Percentiles rank a stretch among this genome's conserved stretches.
Evolutionary conservation across 2,888 invertebrate genomes (phyloP).

Genomic region (Nephrotoma guestfalica): DNA sequence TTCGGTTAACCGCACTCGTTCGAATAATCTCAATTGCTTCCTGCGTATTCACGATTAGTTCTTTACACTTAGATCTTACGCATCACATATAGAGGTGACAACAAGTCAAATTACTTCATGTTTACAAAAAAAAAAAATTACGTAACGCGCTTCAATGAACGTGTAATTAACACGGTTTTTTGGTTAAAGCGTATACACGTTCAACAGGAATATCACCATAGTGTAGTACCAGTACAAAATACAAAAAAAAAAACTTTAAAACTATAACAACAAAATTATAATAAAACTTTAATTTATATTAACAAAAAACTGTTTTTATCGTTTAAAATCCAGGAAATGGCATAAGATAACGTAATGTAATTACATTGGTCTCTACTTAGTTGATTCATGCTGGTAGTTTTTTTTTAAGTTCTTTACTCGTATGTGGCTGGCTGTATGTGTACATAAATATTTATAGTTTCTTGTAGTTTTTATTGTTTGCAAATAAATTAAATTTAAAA

Average conservation of each 20-base stretch:
- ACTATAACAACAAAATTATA: background rate
- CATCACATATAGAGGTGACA: background rate
- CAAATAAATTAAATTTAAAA: background rate
- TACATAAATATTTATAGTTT: background rate
- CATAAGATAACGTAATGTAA: constrained; percentile 16
- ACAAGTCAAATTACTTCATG: background rate
- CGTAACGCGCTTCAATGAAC: constrained; percentile 1
- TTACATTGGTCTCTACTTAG: constrained; percentile 15
- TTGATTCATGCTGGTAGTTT: constrained; percentile 12
- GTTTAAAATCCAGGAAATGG: constrained; percentile 18
- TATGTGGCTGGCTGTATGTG: background rate
- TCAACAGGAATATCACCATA: background rate
- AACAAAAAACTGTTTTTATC: constrained; percentile 11
- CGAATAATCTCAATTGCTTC: background rate
- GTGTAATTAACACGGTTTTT: background rate
- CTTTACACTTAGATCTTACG: background rate
- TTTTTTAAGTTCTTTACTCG: background rate
- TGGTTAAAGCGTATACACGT: background rate
- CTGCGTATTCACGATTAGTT: background rate
- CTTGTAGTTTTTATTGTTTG: background rate
- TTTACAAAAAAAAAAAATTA: background rate
- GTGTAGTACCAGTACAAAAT: background rate
- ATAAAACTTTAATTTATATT: background rate
- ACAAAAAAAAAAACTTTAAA: background rate
- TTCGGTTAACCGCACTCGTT: background rate